Evolutionary conservation across 1,140 invertebrate genomes (phyloP).

Genomic region (Nasonia longicornis): DNA sequence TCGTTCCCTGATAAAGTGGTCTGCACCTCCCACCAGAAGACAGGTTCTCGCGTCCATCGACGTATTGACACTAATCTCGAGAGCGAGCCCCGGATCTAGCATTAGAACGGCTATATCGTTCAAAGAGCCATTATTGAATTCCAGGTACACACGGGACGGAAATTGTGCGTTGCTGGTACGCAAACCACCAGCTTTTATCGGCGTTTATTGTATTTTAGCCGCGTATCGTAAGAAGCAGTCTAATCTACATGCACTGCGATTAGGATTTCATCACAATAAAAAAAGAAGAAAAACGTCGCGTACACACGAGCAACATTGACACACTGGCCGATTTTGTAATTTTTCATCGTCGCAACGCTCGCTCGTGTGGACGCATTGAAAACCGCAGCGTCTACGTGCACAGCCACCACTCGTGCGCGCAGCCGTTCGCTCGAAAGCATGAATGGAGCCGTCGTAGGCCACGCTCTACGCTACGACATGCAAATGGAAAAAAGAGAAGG

Average conservation of each 20-base stretch:
- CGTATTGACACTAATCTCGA: slow-evolving; percentile 26
- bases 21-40: not conserved
- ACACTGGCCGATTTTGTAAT: slow-evolving; percentile 16
- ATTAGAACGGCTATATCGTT: not conserved
- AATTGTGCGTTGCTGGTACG: not conserved
- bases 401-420: no score
- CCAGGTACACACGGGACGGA: not conserved
- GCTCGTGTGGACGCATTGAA: not conserved
- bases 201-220: not conserved
- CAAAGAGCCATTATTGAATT: slow-evolving; percentile 7
- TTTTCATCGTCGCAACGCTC: not conserved
- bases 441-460: slow-evolving; percentile 21
- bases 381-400: not conserved
- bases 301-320: not conserved
- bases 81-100: not conserved
- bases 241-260: no score
- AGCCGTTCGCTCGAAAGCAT: not conserved
- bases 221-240: not conserved
- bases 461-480: not conserved
- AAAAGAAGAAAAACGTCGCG: not conserved
- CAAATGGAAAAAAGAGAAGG: slow-evolving; percentile 14
- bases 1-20: not conserved
- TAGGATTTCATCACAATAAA: no score
- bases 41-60: not conserved
- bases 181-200: not conserved